Conservation (phyloP, 2,113 vertebrate species). For the Oncorhynchus tshawytscha region DNA sequence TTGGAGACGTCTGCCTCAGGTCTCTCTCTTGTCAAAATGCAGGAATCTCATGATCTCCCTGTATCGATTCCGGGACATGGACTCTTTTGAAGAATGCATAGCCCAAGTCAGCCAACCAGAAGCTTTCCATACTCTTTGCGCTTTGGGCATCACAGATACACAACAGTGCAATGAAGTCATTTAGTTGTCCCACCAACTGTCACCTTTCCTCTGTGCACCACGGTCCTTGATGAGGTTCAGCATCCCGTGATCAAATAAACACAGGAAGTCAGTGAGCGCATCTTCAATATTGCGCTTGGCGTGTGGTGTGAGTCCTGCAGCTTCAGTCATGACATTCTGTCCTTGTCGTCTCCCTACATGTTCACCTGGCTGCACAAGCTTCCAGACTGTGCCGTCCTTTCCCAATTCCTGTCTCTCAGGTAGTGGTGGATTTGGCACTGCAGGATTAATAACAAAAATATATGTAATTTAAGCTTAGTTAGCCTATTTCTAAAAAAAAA, state of each 20-base stretch:
- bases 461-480: no score
- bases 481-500: no score
- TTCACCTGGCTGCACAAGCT: no score
- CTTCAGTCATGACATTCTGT: no score
- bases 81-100: neutral
- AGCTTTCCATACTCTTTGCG: neutral
- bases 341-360: no score
- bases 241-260: neutral
- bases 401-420: no score
- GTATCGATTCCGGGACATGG: slow-evolving; percentile 5
- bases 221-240: neutral
- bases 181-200: neutral
- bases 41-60: slow-evolving; percentile 5
- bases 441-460: no score
- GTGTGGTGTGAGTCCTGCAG: no score
- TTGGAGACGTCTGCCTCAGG: neutral
- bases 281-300: no score
- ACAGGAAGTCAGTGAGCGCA: no score
- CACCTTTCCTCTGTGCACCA: neutral
- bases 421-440: no score
- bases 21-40: slow-evolving; percentile 8
- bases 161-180: neutral
- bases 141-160: neutral
- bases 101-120: neutral
- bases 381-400: no score